These are phyloP conservation scores for Ornithoptera priamus DNA, from an alignment of 2,888 invertebrate genomes.

Conservation along the genomic window DNA sequence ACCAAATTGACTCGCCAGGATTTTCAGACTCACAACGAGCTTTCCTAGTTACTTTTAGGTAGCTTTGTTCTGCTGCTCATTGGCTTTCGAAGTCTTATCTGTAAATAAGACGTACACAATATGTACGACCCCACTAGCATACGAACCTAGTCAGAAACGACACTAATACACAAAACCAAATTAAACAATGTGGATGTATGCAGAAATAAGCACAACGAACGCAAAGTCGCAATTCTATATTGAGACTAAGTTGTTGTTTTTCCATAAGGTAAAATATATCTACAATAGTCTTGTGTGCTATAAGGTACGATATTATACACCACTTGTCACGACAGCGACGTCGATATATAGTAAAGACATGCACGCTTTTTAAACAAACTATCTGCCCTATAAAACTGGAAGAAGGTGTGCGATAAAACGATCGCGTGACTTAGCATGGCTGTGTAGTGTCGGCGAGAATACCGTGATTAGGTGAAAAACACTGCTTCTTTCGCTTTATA, in stretches of 20 bases:
- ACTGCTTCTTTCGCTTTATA: constrained; percentile 41
- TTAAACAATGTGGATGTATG: constrained; percentile 30
- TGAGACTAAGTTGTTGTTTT: constrained; percentile 1
- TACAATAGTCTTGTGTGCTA: constrained; percentile 33
- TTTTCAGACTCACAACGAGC: constrained; percentile 47
- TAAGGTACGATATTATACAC: constrained; percentile 62
- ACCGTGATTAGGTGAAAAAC: constrained; percentile 67
- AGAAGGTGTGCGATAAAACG: constrained; percentile 76
- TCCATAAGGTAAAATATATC: constrained; percentile 15
- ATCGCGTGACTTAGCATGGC: constrained; percentile 72
- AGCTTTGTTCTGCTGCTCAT: constrained; percentile 35
- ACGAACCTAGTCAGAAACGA: constrained; percentile 25
- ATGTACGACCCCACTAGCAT: constrained; percentile 17
- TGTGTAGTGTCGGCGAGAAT: constrained; percentile 60
- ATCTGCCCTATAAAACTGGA: constrained; percentile 73
- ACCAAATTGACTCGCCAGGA: constrained; percentile 74
- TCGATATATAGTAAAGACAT: constrained; percentile 68
- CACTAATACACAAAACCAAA: constrained; percentile 23
- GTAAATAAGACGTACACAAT: constrained; percentile 29
- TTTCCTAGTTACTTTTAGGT: constrained; percentile 40
- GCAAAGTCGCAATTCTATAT: no score
- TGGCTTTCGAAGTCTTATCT: constrained; percentile 33
- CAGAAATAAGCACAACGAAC: background rate
- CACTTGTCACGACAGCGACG: constrained; percentile 70
- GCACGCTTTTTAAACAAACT: constrained; percentile 76